These are phyloP conservation scores for Diabrotica undecimpunctata DNA, from an alignment of 1,140 invertebrate species.

Conservation along the genomic window DNA sequence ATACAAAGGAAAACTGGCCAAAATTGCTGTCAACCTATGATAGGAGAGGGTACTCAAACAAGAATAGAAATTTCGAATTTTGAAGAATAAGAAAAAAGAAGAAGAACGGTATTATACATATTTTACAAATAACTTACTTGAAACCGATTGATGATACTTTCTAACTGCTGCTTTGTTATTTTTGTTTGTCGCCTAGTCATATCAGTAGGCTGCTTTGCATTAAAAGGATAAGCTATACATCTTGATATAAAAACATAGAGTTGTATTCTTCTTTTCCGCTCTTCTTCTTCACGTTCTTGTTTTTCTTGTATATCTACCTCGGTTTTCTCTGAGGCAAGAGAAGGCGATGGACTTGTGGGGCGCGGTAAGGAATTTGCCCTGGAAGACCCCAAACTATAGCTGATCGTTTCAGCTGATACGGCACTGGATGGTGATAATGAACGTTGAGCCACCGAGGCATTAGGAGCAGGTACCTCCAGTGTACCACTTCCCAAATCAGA, in stretches of 20 bases:
- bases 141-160: constrained; percentile 92
- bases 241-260: constrained; percentile 98
- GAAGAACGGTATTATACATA: too few species aligned
- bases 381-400: constrained; percentile 46
- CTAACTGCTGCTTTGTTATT: constrained; percentile 93
- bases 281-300: constrained; percentile 87
- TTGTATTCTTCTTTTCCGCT: constrained; percentile 88
- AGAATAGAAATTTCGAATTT: too few species aligned
- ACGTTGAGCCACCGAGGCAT: constrained; percentile 45
- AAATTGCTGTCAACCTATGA: too few species aligned
- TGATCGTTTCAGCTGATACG: constrained; percentile 61
- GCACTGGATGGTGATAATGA: constrained; percentile 61
- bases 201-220: constrained; percentile 97
- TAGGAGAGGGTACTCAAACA: too few species aligned
- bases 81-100: too few species aligned
- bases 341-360: constrained; percentile 79
- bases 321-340: constrained; percentile 73
- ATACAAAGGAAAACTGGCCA: too few species aligned
- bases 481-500: constrained; percentile 41
- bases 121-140: constrained; percentile 58
- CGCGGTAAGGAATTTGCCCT: constrained; percentile 65
- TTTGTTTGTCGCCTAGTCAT: constrained; percentile 91
- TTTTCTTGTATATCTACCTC: constrained; percentile 70
- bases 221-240: constrained; percentile 98
- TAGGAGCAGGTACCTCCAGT: constrained; percentile 51